Evolutionary conservation across 2,888 invertebrate species (phyloP).

Genomic region (Petrophora chlorosata): DNA sequence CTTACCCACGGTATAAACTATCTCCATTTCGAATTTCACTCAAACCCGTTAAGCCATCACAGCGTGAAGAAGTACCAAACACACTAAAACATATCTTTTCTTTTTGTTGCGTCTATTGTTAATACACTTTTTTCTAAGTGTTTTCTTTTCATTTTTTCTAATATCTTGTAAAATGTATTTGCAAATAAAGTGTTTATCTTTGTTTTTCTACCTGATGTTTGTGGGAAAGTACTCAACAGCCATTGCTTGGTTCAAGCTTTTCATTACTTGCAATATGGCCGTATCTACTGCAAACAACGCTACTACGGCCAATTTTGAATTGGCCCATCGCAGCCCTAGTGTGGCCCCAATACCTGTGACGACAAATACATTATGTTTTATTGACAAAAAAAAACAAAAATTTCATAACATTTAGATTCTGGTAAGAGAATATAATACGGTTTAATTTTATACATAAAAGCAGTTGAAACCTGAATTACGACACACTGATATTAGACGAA

Average conservation of each 20-base stretch:
- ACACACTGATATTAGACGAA: no score
- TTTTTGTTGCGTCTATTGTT: background rate
- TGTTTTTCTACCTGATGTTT: constrained; percentile 50
- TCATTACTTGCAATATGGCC: constrained; percentile 53
- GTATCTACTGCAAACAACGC: constrained; percentile 54
- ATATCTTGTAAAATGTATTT: background rate
- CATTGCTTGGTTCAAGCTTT: constrained; percentile 49
- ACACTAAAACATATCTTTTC: background rate
- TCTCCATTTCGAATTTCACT: no score
- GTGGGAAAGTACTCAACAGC: constrained; percentile 60
- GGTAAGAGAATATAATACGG: no score
- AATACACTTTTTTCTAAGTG: no score
- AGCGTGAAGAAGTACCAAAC: no score
- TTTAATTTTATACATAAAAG: no score
- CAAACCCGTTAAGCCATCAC: no score
- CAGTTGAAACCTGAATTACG: no score
- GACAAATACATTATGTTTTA: background rate
- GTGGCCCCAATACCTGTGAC: constrained; percentile 36
- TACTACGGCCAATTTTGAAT: constrained; percentile 52
- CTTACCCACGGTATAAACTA: no score
- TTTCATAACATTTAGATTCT: no score
- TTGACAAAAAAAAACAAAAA: no score
- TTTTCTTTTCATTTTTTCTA: background rate
- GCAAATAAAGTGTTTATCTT: background rate
- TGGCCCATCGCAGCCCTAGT: constrained; percentile 53